Conservation (phyloP, 2,113 vertebrate species). For the Chauna torquata region DNA sequence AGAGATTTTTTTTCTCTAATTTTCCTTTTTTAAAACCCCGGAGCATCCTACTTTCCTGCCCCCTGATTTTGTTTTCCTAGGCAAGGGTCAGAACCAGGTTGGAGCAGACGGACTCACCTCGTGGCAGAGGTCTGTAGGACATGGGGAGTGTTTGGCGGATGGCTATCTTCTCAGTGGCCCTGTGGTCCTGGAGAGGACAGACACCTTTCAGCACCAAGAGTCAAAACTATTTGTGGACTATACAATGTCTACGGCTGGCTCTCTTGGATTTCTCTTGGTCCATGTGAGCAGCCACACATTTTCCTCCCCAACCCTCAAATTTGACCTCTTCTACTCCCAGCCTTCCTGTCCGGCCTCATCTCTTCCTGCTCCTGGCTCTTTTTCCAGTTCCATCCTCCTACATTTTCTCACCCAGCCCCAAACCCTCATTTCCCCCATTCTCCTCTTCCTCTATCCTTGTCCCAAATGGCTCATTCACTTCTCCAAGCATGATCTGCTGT, state of each 20-base stretch:
- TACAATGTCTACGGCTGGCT: not conserved
- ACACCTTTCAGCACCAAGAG: not conserved
- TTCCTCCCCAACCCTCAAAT: not conserved
- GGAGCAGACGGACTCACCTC: not conserved
- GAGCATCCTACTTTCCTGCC: not conserved
- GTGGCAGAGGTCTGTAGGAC: not conserved
- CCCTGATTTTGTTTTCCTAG: not conserved
- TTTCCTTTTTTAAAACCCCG: not conserved
- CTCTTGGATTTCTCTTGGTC: not conserved
- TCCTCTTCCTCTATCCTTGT: not conserved
- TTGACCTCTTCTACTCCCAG: not conserved
- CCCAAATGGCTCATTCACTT: accelerated
- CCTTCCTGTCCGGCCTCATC: not conserved
- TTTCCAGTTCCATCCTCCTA: not conserved
- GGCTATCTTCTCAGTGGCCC: not conserved
- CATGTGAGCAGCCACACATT: accelerated
- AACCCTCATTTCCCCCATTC: not conserved
- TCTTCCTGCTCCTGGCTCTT: not conserved
- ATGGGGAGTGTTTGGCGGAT: not conserved
- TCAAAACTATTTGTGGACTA: not conserved
- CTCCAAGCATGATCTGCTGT: not conserved
- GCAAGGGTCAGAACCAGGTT: not conserved
- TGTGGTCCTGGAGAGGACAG: not conserved
- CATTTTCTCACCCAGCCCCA: not conserved
- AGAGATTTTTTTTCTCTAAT: not conserved